Evolutionary conservation across 2,888 invertebrate species (phyloP).

Genomic region (Epinotia bilunana): DNA sequence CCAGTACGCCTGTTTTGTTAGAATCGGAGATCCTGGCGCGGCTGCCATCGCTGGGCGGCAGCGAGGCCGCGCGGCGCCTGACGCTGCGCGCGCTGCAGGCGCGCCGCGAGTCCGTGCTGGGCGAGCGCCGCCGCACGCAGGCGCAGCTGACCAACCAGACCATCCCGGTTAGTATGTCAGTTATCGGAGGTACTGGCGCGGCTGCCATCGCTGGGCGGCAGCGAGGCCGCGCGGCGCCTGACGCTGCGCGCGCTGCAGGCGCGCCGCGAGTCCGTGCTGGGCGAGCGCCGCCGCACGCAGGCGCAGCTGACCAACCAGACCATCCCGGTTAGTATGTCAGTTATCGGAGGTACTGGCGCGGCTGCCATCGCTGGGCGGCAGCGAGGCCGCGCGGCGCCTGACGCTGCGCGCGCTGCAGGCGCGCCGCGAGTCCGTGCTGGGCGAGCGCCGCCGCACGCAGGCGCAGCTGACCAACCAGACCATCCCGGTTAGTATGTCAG

Average conservation of each 20-base stretch:
- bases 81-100: constrained; percentile 93
- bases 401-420: constrained; percentile 93
- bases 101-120: constrained; percentile 91
- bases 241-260: constrained; percentile 93
- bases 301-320: constrained; percentile 49
- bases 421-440: constrained; percentile 91
- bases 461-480: constrained; percentile 48
- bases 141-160: constrained; percentile 49
- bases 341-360: constrained; percentile 56
- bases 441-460: constrained; percentile 88
- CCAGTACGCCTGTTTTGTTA: not conserved
- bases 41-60: constrained; percentile 66
- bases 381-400: constrained; percentile 87
- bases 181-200: constrained; percentile 56
- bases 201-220: constrained; percentile 66
- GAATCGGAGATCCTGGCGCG: constrained; percentile 55
- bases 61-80: constrained; percentile 87
- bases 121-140: constrained; percentile 88
- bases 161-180: not conserved
- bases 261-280: constrained; percentile 91
- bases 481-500: constrained; percentile 12
- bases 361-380: constrained; percentile 66
- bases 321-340: not conserved
- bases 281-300: constrained; percentile 88
- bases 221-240: constrained; percentile 87